Conservation (phyloP, 2,113 vertebrate species). For the Hyla sarda region DNA sequence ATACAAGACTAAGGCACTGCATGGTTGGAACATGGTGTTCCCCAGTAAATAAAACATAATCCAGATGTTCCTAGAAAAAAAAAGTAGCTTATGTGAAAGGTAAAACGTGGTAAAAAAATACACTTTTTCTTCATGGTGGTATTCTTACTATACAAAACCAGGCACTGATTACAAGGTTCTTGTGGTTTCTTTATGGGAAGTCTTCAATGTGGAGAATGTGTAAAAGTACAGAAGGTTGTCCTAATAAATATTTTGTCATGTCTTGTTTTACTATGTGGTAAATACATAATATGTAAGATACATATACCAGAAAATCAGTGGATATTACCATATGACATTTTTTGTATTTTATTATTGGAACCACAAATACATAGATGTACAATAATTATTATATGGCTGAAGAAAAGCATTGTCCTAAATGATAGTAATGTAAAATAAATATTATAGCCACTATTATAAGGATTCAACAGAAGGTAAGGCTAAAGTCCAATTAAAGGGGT, state of each 20-base stretch:
- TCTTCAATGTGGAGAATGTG: not conserved
- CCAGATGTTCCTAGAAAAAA: conserved; percentile 15
- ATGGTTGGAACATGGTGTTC: conserved; percentile 50
- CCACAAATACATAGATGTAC: not conserved
- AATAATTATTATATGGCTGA: too few species aligned
- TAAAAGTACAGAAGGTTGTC: not conserved
- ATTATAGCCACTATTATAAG: too few species aligned
- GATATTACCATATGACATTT: not conserved
- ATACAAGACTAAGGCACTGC: not conserved
- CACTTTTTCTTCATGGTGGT: conserved; percentile 31
- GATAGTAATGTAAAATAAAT: too few species aligned
- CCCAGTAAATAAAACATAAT: conserved; percentile 35
- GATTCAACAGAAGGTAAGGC: too few species aligned
- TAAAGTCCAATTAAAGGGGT: too few species aligned
- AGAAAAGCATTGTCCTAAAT: too few species aligned
- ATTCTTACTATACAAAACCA: conserved; percentile 10
- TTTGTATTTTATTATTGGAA: not conserved
- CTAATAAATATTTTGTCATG: not conserved
- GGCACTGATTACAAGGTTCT: conserved; percentile 17
- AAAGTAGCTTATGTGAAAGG: conserved; percentile 9
- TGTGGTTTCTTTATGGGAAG: conserved; percentile 33
- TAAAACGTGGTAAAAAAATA: not conserved
- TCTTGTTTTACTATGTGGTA: not conserved
- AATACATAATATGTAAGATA: too few species aligned
- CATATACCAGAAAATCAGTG: too few species aligned